These are phyloP conservation scores for Drosophila subsilvestris DNA, from an alignment of 2,888 invertebrate species.

Conservation along the genomic window DNA sequence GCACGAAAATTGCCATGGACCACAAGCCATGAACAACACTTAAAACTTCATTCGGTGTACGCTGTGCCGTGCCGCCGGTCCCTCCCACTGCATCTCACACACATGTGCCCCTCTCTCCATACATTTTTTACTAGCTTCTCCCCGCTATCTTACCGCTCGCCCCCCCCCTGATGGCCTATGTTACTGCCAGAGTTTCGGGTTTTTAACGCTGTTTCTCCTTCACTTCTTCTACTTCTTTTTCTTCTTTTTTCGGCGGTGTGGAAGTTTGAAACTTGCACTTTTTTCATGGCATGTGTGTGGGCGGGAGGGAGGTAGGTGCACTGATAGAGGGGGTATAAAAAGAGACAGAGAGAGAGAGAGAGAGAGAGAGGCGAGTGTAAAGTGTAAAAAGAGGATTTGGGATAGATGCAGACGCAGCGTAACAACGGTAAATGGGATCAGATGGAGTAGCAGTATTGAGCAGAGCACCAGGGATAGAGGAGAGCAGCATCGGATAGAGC, in stretches of 20 bases:
- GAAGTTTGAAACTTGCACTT: conserved; percentile 61
- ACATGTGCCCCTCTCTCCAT: too few species aligned
- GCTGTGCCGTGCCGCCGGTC: not conserved
- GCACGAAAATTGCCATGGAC: conserved; percentile 44
- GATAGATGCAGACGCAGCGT: not conserved
- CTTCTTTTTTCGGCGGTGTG: conserved; percentile 40
- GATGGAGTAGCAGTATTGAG: not conserved
- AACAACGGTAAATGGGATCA: not conserved
- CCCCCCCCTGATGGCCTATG: conserved; percentile 10
- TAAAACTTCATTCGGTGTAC: conserved; percentile 60
- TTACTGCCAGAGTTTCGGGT: conserved; percentile 12
- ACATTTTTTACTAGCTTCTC: not conserved
- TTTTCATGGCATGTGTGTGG: conserved; percentile 18
- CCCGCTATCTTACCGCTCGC: not conserved
- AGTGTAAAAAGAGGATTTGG: not conserved
- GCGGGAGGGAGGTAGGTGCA: not conserved
- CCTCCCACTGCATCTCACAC: not conserved
- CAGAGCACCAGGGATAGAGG: not conserved
- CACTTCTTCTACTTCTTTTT: not conserved
- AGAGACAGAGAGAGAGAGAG: not conserved
- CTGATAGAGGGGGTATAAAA: not conserved
- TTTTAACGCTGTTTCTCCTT: conserved; percentile 22
- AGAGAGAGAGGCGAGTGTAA: not conserved
- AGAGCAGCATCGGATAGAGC: not conserved
- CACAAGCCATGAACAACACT: conserved; percentile 56